These are phyloP conservation scores for Myotis vivesi DNA, from an alignment of 2,797 vertebrate genomes.

Conservation along the genomic window DNA sequence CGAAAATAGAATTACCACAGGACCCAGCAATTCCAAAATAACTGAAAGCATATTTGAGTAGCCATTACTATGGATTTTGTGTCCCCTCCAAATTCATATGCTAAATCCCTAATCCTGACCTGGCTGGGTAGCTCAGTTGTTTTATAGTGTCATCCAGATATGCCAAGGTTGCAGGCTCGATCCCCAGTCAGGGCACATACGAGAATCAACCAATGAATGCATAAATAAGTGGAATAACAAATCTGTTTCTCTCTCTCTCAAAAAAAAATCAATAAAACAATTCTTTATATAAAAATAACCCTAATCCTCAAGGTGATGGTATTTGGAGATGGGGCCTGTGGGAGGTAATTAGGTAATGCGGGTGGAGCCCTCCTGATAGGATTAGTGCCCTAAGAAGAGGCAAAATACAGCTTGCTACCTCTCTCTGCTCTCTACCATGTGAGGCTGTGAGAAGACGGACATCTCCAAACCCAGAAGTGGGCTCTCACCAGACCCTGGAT, in stretches of 20 bases:
- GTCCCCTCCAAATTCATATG: background rate
- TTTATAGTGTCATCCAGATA: background rate
- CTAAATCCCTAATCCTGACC: background rate
- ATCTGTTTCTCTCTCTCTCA: background rate
- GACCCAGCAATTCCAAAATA: background rate
- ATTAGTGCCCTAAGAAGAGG: background rate
- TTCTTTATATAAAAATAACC: background rate
- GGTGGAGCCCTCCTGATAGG: background rate
- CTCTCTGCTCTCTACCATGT: background rate
- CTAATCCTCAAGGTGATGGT: background rate
- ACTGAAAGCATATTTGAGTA: background rate
- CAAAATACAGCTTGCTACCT: background rate
- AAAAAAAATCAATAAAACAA: background rate
- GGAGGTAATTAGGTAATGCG: background rate
- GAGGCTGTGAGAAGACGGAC: background rate
- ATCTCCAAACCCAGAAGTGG: background rate
- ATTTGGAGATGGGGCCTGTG: background rate
- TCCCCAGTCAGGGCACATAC: background rate
- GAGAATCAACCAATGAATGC: background rate
- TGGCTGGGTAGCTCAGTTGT: background rate
- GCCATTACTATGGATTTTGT: background rate
- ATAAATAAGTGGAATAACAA: background rate
- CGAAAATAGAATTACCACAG: background rate
- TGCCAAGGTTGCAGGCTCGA: background rate
- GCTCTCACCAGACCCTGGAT: background rate